Base-by-base conservation (phyloP, 2,797 vertebrate species). In the Halcyon leucocephala region DNA sequence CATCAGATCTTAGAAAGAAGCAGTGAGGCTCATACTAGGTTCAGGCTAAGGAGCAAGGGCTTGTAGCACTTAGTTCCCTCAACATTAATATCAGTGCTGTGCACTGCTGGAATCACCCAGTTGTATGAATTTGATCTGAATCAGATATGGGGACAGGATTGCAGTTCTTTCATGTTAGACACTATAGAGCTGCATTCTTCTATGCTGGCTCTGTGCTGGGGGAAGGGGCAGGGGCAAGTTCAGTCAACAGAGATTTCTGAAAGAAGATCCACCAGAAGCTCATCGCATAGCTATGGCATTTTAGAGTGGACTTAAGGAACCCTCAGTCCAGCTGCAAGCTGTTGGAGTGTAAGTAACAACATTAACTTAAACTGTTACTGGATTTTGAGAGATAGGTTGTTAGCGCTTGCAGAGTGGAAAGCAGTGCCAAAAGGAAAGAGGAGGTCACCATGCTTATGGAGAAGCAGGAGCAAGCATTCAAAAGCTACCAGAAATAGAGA, bases 301-400 rank as follows among this genome's bases (percentile, higher is more conserved):
- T 78, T 86, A 77, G 58, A 93, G 51, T 33, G 55, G 70, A 67
- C 49, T 83, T 54, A 37, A 72, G 76, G 76, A 83, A 9, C 35
- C 29, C 44, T 86, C 79, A 78, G 54, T 29, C 66, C 83, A 92
- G 84, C 77, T 94, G 83, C 60, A 95, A 80, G 74, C 44, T 69
- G 10, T 78, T 95, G 82, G 29, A 29, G 39, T 31, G 25, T 72
- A 62, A 86, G 48, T 76, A 79, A 42, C 29, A 31, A 5, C 51
- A 71, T 31, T 71, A 70, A 80, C 33, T 93, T 80, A 39, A 77
- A 64, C 71, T 29, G 2, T 35, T 37, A 9, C 26, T 60, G 61
- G 66, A 25, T 46, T 93, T 46, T 58, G 66, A 74, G 79, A 85
- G 33, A 22, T 0, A 39, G 41, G 26, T 33, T 31, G 16, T 24